Evolutionary conservation across 2,113 vertebrate species (phyloP), one percentile per base, ranked within the genome.

Genomic region (Salvelinus namaycush): DNA sequence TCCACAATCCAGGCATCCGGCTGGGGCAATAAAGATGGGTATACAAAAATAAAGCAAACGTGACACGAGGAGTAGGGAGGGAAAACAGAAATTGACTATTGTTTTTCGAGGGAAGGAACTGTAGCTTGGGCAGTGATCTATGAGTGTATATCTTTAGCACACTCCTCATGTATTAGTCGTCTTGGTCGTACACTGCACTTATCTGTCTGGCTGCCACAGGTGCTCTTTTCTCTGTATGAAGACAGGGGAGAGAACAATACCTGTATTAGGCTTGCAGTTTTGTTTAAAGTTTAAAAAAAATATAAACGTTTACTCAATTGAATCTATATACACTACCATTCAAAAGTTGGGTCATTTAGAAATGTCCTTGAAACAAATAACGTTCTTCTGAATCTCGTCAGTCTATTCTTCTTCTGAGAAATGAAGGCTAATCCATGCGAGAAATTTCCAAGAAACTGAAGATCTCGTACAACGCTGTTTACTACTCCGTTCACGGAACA

Each of bases 1-100:
- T 75, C 65, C 75, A 80, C 44, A 81, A 76, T 80, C 73, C 70
- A 79, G 78, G 80, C 77, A 76, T 78, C 12, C 74, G 29, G 48
- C 81, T 68, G 75, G 69, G 51, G 75, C 72, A 77, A 76, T 79
- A 62, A 84, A 82, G 80, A 75, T 62, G 20, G 60, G 16, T 59
- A 48, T 26, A 71, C 74, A 57, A 14, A 75, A 81, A 60, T 31
- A 70, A 84, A 24, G 72, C 72, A 83, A 83, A 81, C 57, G 66
- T 48, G 31, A 79, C 67, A 29, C 7, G 12, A 69, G 70, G 59
- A 1, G 39, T 39, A 66, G 60, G 48, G 68, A 9, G 39, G 62
- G 68, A 76, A 69, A 34, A 49, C 60, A 8, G 72, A 81, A 81
- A 81, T 76, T 29, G 82, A 8, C 71, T 39, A 24, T 24, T 66